Percentiles rank a stretch among this genome's conserved stretches.
phyloP scores from a whole-genome alignment of 2,888 invertebrate species.

The Hymenopus coronatus region DNA sequence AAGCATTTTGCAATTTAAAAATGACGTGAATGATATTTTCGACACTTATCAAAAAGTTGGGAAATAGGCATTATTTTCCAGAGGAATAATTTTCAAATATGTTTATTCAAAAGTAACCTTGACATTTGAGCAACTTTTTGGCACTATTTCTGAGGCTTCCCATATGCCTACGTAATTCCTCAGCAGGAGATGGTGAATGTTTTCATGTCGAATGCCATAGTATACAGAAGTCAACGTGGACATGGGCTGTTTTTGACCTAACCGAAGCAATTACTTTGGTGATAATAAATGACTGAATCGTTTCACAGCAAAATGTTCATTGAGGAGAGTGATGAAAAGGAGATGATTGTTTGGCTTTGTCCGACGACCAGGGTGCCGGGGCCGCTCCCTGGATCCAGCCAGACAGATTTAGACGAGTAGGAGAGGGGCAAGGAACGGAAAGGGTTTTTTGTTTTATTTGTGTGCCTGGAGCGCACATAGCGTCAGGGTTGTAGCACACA shows the following conservation, averaged over 20 bases:
- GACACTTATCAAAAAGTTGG: too few species aligned
- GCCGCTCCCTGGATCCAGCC: background rate
- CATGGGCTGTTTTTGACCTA: background rate
- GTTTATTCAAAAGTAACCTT: too few species aligned
- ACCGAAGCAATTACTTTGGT: background rate
- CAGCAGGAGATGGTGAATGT: too few species aligned
- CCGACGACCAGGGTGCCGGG: background rate
- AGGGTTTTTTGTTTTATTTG: background rate
- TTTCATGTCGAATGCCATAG: too few species aligned
- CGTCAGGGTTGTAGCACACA: background rate
- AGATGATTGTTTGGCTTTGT: background rate
- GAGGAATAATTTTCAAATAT: too few species aligned
- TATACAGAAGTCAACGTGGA: background rate
- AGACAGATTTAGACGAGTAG: background rate
- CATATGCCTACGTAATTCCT: too few species aligned
- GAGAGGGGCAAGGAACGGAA: background rate
- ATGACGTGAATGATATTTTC: too few species aligned
- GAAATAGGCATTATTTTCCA: too few species aligned
- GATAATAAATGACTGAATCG: background rate
- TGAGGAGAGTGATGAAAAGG: background rate
- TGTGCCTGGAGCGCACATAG: background rate
- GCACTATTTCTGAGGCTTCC: too few species aligned
- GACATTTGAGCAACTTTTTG: too few species aligned
- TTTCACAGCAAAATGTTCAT: background rate
- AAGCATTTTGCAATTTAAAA: too few species aligned